These are phyloP conservation scores for Drosophila repleta DNA, from an alignment of 1,140 invertebrate genomes.

Conservation along the genomic window DNA sequence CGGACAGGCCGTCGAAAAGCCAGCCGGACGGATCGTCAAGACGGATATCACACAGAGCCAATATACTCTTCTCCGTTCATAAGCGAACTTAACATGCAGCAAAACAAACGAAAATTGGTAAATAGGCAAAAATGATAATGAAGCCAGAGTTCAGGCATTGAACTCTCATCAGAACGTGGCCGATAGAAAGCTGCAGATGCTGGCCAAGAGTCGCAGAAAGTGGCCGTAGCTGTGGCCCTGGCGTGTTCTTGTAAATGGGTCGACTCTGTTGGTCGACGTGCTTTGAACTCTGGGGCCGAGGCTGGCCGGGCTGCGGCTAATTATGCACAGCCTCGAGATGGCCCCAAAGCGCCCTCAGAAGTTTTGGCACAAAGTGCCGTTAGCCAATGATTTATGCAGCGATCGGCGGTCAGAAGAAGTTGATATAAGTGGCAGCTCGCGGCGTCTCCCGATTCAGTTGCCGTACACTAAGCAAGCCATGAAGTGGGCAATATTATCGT, in stretches of 20 bases:
- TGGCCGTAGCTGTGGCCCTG: background rate
- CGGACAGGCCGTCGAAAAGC: too few species aligned
- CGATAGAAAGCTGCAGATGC: conserved; percentile 22
- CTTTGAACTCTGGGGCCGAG: conserved; percentile 47
- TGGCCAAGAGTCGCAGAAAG: conserved; percentile 20
- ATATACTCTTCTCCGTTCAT: conserved; percentile 1
- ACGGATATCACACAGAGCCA: too few species aligned
- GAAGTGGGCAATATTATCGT: conserved; percentile 42
- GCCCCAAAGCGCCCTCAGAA: background rate
- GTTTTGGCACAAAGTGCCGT: conserved; percentile 26
- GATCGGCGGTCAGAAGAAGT: conserved; percentile 15
- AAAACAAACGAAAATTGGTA: conserved; percentile 19
- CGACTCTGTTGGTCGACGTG: conserved; percentile 44
- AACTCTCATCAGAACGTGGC: conserved; percentile 20
- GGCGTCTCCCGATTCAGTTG: conserved; percentile 36
- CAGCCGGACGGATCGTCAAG: too few species aligned
- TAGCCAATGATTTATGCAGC: conserved; percentile 52
- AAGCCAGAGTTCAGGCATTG: conserved; percentile 46
- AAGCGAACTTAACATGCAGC: conserved; percentile 41
- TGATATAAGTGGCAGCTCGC: conserved; percentile 36
- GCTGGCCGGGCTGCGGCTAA: conserved; percentile 17
- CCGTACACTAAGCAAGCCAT: conserved; percentile 22
- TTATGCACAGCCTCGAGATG: conserved; percentile 35
- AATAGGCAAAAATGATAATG: conserved; percentile 49
- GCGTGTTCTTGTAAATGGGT: conserved; percentile 34